Evolutionary conservation across 2,888 invertebrate genomes (phyloP), one percentile per base, ranked within the genome.

Genomic region (Theretra japonica): DNA sequence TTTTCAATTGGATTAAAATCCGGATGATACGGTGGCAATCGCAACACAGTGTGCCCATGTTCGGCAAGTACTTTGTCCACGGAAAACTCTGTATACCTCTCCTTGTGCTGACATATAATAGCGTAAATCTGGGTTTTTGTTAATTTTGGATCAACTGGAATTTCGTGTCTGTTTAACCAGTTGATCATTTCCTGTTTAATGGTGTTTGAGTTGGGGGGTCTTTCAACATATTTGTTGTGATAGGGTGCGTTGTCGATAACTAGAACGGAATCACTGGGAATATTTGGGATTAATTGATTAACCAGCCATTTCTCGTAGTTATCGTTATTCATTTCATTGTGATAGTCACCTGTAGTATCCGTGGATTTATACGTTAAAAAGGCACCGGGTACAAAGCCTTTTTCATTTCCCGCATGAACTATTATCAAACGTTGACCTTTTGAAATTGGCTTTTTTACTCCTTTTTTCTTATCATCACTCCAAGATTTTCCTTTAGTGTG

Each of bases 231-330:
- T 73, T 74, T 72, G 59, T 74, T 73, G 59, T 75, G 71, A 68
- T 73, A 76, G 41, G 73, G 74, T 71, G 74, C 73, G 74, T 74
- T 74, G 74, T 75, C 74, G 65, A 75, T 72, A 70, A 74, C 75
- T 70, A 74, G 62, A 73, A 74, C 74, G 59, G 73, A 74, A 73
- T 73, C 65, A 72, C 70, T 71, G 70, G 72, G 70, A 72, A 74
- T 73, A 62, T 75, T 74, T 71, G 83, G 82, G 3, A 83, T 69
- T 41, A 84, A 70, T 69, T 82, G 75, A 7, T 73, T 77, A 30
- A 74, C 60, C 1, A 85, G 65, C 83, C 84, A 85, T 73, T 80
- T 78, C 65, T 74, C 75, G 68, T 80, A 84, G 74, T 80, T 82
- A 8, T 73, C 73, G 23, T 48, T 73, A 74, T 83, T 86, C 81